These are phyloP conservation scores for Eristalis arbustorum DNA, from an alignment of 2,888 invertebrate genomes.

Conservation along the genomic window DNA sequence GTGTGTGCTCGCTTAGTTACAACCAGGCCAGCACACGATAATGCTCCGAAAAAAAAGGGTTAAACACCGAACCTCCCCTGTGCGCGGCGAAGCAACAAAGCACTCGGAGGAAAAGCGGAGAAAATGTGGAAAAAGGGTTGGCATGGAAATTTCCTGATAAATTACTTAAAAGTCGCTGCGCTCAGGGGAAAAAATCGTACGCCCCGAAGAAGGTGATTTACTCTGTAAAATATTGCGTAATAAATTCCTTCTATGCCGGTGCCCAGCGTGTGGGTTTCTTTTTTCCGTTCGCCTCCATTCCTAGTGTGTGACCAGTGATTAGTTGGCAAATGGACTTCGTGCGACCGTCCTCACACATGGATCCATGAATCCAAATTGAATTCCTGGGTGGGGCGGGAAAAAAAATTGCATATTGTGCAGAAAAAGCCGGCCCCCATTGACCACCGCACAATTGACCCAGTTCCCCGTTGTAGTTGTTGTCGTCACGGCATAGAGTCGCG, in stretches of 20 bases:
- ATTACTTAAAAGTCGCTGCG: conserved; percentile 56
- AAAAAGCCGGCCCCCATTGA: background rate
- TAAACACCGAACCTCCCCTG: background rate
- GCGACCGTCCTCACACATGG: conserved; percentile 19
- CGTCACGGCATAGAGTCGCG: background rate
- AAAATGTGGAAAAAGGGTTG: conserved; percentile 25
- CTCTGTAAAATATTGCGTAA: conserved; percentile 59
- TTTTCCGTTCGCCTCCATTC: background rate
- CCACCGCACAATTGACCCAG: conserved; percentile 22
- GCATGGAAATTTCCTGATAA: conserved; percentile 58
- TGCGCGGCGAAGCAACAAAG: background rate
- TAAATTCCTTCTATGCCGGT: conserved; percentile 33
- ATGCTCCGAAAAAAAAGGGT: conserved; percentile 42
- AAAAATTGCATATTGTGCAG: conserved; percentile 44
- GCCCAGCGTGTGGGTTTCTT: too few relatives aligned
- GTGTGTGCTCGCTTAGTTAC: conserved; percentile 21
- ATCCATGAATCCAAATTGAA: conserved; percentile 44
- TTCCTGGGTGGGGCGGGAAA: background rate
- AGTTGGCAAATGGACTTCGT: conserved; percentile 35
- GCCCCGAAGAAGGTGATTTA: conserved; percentile 51
- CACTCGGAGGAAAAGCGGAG: background rate
- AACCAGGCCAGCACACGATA: conserved; percentile 35
- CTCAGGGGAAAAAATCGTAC: conserved; percentile 7
- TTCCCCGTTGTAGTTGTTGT: background rate
- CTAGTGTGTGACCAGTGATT: conserved; percentile 36